Evolutionary conservation across 2,113 vertebrate genomes (phyloP).

Genomic region (Rafetus swinhoei): DNA sequence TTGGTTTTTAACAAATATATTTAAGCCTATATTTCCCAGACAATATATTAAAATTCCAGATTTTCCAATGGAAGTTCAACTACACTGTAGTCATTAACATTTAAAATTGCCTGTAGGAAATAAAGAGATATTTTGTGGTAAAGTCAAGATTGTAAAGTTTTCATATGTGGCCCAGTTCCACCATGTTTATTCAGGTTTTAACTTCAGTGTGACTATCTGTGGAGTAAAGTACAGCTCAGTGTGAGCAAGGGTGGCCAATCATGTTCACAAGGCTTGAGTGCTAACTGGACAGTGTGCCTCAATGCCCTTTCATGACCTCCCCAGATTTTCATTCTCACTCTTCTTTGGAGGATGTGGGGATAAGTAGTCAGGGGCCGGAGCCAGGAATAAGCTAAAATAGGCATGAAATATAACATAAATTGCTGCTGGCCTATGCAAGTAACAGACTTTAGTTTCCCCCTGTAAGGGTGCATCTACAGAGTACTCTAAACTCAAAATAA

Average conservation of each 20-base stretch:
- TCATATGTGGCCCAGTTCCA: neutral
- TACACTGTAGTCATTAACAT: neutral
- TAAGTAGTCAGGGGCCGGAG: neutral
- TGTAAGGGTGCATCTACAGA: neutral
- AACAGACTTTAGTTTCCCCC: rapidly evolving
- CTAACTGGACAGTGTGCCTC: neutral
- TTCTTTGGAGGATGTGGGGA: neutral
- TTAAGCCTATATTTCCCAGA: conserved; percentile 7
- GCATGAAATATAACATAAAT: neutral
- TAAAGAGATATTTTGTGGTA: neutral
- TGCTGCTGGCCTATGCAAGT: neutral
- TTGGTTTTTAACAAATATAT: conserved; percentile 35
- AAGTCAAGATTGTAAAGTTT: neutral
- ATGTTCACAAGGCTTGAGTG: neutral
- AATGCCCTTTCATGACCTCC: neutral
- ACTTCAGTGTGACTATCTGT: neutral
- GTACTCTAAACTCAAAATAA: no score
- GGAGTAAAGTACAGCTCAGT: neutral
- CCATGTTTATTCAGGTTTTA: neutral
- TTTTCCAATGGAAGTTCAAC: conserved; percentile 1
- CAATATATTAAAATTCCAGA: neutral
- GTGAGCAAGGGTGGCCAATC: rapidly evolving
- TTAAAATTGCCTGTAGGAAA: neutral
- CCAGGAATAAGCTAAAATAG: neutral
- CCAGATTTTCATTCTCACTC: rapidly evolving